Conservation (phyloP, 2,797 vertebrate genomes). For the Scleropages formosus region DNA sequence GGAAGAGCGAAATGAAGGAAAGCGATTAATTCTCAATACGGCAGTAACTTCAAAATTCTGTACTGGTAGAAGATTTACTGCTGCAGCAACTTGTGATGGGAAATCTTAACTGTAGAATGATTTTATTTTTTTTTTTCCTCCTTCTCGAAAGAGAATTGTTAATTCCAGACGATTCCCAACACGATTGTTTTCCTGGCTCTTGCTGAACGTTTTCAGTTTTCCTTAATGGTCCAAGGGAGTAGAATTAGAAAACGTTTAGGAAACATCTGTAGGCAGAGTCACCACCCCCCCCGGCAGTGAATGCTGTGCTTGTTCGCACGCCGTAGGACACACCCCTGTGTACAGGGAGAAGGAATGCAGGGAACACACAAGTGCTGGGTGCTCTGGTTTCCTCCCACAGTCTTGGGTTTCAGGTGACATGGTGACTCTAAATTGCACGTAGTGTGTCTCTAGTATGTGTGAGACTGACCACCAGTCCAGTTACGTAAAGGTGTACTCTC, state of each 20-base stretch:
- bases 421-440: no score
- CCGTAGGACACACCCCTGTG: not conserved
- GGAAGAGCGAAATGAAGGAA: no score
- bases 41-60: not conserved
- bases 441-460: no score
- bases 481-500: no score
- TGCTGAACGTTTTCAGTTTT: constrained; percentile 2
- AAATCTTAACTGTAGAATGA: not conserved
- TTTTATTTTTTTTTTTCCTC: no score
- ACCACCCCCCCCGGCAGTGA: not conserved
- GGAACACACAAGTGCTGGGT: not conserved
- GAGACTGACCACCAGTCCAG: no score
- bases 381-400: no score
- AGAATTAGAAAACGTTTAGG: constrained; percentile 24
- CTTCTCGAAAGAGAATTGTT: constrained; percentile 6
- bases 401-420: no score
- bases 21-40: not conserved
- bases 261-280: constrained; percentile 22
- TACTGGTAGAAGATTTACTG: constrained; percentile 2
- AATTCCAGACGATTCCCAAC: constrained; percentile 4
- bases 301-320: constrained; percentile 2
- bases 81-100: not conserved
- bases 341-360: not conserved
- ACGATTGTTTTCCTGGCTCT: constrained; percentile 5
- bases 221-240: not conserved